A percentile compares a stretch with the other conserved stretches of the same genome.
Evolutionary conservation across 1,140 invertebrate genomes (phyloP).

Genomic region (Chlorops oryzae): DNA sequence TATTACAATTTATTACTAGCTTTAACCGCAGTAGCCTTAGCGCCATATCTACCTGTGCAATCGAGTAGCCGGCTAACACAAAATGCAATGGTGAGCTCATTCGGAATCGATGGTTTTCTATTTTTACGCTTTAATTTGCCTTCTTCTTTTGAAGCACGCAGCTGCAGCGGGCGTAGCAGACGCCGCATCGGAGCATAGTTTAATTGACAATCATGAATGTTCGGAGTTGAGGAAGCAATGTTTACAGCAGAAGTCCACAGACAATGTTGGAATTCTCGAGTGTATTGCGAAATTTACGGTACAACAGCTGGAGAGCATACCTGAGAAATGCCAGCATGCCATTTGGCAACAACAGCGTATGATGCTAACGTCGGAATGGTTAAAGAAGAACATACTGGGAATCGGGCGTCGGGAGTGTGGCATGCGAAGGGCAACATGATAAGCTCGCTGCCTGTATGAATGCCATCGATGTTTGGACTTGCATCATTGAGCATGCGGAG

Average conservation of each 20-base stretch:
- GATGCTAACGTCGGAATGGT: slow-evolving; percentile 66
- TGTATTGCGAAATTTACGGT: slow-evolving; percentile 69
- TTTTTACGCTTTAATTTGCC: no score
- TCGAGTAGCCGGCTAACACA: no score
- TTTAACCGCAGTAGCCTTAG: slow-evolving; percentile 2
- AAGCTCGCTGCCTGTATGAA: slow-evolving; percentile 52
- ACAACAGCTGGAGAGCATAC: slow-evolving; percentile 57
- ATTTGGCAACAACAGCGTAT: slow-evolving; percentile 71
- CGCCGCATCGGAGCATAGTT: not conserved
- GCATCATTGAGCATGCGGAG: slow-evolving; percentile 72
- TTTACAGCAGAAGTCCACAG: slow-evolving; percentile 49
- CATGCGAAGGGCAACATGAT: slow-evolving; percentile 60
- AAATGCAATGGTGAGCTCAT: no score
- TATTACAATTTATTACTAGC: slow-evolving; percentile 13
- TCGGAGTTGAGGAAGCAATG: slow-evolving; percentile 51
- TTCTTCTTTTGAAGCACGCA: not conserved
- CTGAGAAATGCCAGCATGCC: slow-evolving; percentile 66
- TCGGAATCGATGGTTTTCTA: no score
- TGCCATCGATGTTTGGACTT: slow-evolving; percentile 52
- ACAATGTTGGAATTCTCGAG: slow-evolving; percentile 70
- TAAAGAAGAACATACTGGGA: slow-evolving; percentile 61
- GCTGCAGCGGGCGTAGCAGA: not conserved
- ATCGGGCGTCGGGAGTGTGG: no score
- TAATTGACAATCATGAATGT: slow-evolving; percentile 5
- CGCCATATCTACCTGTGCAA: not conserved